Base-by-base conservation (phyloP, 2,888 invertebrate species). In the Campaea margaritaria region DNA sequence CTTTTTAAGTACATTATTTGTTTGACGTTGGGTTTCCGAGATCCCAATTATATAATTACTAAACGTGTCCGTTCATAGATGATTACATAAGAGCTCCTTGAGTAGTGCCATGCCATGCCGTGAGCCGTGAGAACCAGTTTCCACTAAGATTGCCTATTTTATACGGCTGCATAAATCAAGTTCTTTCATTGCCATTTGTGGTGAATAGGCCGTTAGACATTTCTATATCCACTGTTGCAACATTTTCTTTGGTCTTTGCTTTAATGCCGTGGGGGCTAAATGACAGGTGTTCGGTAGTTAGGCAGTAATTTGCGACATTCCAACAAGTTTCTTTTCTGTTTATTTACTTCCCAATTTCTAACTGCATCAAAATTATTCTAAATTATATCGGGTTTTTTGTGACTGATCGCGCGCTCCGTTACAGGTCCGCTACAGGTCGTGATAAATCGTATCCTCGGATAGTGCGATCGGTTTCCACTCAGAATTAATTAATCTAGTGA, bases 101-200 rank as follows among this genome's bases (percentile, higher is more conserved):
- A 50, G 53, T 49, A 46, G 45, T 49, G 55, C 49, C 51, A 49
- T 49, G 55, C 49, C 51, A 49, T 61, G 53, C 43, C 21, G 21
- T 21, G 31, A 7, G 58, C 65, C 61, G 58, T 65, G 66, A 62
- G 66, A 69, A 70, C 69, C 66, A 55, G 68, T 66, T 64, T 53
- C 64, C 49, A 36, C 53, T 54, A 60, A 47, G 52, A 53, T 64
- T 62, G 54, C 59, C 59, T 58, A 44, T 65, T 65, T 55, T 49
- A 50, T 59, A 42, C 9, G 34, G 64, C 56, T 57, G 54, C 43
- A 27, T 54, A 48, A 51, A 63, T 59, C 56, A 57, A 56, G 55
- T 39, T 65, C 46, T 50, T 65, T 56, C 52, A 52, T 49, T 56
- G 56, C 52, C 53, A 50, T 62, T 57, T 66, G 50, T 47, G 62